Percentiles rank a stretch among this genome's conserved stretches.
These are phyloP conservation scores for Lanius collurio DNA, from an alignment of 2,113 vertebrate species.

Conservation along the genomic window DNA sequence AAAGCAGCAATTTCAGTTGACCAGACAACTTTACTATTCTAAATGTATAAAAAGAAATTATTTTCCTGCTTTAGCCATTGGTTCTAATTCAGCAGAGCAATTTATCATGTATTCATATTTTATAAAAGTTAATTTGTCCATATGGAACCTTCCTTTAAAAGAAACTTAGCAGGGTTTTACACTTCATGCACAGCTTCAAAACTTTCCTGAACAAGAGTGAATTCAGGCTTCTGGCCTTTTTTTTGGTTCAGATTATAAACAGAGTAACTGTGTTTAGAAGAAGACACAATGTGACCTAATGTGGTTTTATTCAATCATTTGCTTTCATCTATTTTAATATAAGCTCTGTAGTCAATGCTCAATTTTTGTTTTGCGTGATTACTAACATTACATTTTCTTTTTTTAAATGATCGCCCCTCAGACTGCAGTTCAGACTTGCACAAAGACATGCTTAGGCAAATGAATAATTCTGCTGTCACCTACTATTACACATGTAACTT, in stretches of 20 bases:
- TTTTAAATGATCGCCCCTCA: neutral
- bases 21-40: neutral
- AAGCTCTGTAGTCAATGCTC: neutral
- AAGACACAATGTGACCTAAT: neutral
- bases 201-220: neutral
- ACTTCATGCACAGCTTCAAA: neutral
- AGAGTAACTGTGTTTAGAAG: neutral
- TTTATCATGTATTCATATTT: neutral
- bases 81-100: neutral
- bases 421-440: neutral
- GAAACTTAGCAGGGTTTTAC: neutral
- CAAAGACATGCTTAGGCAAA: neutral
- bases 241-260: neutral
- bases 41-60: neutral
- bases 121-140: neutral
- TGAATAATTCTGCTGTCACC: neutral
- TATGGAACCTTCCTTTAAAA: neutral
- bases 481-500: conserved; percentile 23
- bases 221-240: neutral
- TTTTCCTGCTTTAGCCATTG: neutral
- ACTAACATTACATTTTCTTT: neutral
- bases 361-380: neutral
- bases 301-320: neutral
- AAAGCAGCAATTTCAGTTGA: neutral
- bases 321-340: neutral